phyloP scores from a whole-genome alignment of 2,113 vertebrate genomes.

The Hippopotamus amphibius region DNA sequence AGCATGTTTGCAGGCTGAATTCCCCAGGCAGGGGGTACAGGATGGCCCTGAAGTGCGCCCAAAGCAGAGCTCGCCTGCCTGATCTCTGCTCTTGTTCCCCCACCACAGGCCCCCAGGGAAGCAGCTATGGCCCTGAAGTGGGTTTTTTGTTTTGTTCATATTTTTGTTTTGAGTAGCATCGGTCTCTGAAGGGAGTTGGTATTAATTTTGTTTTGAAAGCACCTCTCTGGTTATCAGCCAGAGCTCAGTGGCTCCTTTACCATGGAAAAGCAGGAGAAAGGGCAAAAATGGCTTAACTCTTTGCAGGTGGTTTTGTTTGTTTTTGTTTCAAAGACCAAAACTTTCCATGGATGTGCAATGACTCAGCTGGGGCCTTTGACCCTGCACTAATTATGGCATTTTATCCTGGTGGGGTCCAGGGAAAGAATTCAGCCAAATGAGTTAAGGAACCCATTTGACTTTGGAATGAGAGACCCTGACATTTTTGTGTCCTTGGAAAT shows the following conservation, averaged over 20 bases:
- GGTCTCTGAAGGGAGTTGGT: not conserved
- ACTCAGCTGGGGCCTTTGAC: slow-evolving; percentile 45
- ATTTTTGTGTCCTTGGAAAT: slow-evolving; percentile 49
- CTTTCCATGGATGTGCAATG: not conserved
- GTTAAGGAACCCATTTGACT: slow-evolving; percentile 33
- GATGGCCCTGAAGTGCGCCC: not conserved
- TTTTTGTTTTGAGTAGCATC: not conserved
- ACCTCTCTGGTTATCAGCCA: slow-evolving; percentile 16
- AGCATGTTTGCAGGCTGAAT: not conserved
- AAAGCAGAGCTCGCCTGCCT: not conserved
- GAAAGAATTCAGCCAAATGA: not conserved
- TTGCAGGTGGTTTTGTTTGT: slow-evolving; percentile 4
- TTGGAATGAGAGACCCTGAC: slow-evolving; percentile 25
- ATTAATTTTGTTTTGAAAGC: slow-evolving; percentile 56
- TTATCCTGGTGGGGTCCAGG: slow-evolving; percentile 10
- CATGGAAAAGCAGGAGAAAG: not conserved
- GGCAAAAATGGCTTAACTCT: not conserved
- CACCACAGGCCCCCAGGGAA: not conserved
- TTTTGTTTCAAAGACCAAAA: slow-evolving; percentile 61
- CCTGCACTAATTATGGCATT: not conserved
- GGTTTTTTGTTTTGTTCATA: not conserved
- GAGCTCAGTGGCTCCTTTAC: not conserved
- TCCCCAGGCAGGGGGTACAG: too few species aligned
- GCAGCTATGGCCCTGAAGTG: not conserved
- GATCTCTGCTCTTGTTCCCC: not conserved